phyloP scores from a whole-genome alignment of 30 jellyfish, hydroid and myxozoan species.

The Aurelia sp. region DNA sequence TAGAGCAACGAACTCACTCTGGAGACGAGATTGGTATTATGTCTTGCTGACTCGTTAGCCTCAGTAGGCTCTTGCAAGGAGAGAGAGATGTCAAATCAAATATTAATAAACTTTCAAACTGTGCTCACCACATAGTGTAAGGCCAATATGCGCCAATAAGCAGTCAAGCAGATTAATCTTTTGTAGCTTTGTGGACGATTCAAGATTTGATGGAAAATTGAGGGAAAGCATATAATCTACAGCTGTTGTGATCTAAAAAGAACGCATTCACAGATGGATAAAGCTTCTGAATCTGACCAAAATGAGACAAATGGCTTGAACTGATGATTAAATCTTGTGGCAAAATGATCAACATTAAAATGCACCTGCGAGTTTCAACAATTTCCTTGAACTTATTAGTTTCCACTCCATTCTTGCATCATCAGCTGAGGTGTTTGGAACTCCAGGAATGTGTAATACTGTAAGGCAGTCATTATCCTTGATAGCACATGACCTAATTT shows the following conservation, averaged over 20 bases:
- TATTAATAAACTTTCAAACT: background rate
- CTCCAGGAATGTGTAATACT: conserved; percentile 52
- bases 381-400: background rate
- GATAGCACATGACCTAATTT: conserved; percentile 42
- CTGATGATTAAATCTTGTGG: conserved; percentile 29
- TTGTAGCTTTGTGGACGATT: conserved; percentile 18
- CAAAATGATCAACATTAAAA: conserved; percentile 27
- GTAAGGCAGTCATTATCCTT: conserved; percentile 21
- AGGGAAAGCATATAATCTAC: conserved; percentile 12
- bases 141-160: conserved; percentile 29
- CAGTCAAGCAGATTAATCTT: background rate
- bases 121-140: conserved; percentile 33
- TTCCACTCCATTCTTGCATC: conserved; percentile 21
- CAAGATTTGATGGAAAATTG: background rate
- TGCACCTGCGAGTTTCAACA: background rate
- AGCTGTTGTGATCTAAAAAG: background rate
- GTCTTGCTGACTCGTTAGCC: conserved; percentile 18
- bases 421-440: conserved; percentile 44
- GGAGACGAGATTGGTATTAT: too few species aligned
- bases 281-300: conserved; percentile 51
- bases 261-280: conserved; percentile 33
- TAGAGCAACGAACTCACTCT: too few species aligned
- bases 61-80: conserved; percentile 29
- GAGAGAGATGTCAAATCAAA: background rate
- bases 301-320: conserved; percentile 28